These are phyloP conservation scores for Dione vanillae DNA, from an alignment of 2,888 invertebrate genomes.

Conservation along the genomic window DNA sequence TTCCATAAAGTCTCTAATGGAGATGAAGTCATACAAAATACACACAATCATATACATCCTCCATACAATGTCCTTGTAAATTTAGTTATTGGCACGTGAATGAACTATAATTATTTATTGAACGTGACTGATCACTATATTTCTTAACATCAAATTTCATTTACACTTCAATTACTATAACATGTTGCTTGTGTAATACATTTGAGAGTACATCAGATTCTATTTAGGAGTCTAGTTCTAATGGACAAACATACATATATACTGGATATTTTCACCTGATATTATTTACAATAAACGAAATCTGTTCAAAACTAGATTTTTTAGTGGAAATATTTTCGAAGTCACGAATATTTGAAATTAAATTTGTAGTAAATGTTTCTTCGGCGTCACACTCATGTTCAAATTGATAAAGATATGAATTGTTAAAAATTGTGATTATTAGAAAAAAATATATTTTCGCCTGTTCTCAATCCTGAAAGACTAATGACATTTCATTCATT, in stretches of 20 bases:
- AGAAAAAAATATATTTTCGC: too few species aligned
- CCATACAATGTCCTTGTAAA: neutral
- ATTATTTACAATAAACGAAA: neutral
- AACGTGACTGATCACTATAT: slow-evolving; percentile 22
- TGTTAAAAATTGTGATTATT: too few species aligned
- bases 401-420: too few species aligned
- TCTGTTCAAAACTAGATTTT: neutral
- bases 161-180: slow-evolving; percentile 2
- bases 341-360: neutral
- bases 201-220: neutral
- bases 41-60: neutral
- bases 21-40: too few species aligned
- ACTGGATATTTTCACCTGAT: neutral
- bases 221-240: slow-evolving; percentile 1
- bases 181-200: neutral
- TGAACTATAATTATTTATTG: neutral
- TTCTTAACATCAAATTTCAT: neutral
- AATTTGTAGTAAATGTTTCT: too few species aligned
- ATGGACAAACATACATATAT: neutral
- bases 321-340: neutral
- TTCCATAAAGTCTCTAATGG: too few species aligned
- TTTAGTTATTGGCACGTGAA: slow-evolving; percentile 1
- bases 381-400: too few species aligned
- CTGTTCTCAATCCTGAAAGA: too few species aligned
- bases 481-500: too few species aligned